phyloP scores from a whole-genome alignment of 2,888 invertebrate genomes.

The Aleiodes alternator region DNA sequence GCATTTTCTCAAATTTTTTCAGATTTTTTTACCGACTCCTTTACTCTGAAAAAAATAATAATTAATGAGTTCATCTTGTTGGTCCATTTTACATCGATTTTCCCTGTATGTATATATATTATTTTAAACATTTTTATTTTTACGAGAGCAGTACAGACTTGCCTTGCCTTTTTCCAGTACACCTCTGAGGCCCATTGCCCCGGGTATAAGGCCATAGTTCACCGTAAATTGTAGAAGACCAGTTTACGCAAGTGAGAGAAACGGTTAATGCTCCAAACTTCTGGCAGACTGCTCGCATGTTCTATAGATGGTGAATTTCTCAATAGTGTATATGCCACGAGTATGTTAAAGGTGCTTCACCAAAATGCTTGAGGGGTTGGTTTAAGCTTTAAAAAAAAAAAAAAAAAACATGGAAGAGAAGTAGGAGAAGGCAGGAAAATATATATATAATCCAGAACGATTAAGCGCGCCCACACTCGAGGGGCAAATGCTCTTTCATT shows the following conservation, averaged over 20 bases:
- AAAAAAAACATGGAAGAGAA: not conserved
- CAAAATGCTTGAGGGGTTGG: conserved; percentile 20
- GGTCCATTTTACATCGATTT: too few relatives aligned
- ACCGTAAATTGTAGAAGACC: conserved; percentile 53
- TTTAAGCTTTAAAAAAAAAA: conserved; percentile 9
- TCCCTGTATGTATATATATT: not conserved
- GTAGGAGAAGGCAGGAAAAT: not conserved
- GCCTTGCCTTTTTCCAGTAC: conserved; percentile 43
- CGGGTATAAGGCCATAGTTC: conserved; percentile 49
- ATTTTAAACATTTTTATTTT: conserved; percentile 41
- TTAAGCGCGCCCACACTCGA: conserved; percentile 6
- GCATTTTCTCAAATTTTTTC: too few relatives aligned
- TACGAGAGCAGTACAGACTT: conserved; percentile 18
- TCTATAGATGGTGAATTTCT: conserved; percentile 20
- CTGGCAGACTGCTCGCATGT: conserved; percentile 24
- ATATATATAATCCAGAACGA: conserved; percentile 30
- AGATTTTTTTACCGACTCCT: too few relatives aligned
- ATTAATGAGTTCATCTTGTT: too few relatives aligned
- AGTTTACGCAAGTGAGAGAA: conserved; percentile 35
- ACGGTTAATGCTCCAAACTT: conserved; percentile 43
- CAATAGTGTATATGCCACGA: conserved; percentile 22
- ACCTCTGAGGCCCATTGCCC: conserved; percentile 45
- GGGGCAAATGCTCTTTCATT: conserved; percentile 15
- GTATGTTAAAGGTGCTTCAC: not conserved
- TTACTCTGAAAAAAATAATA: too few relatives aligned